Conservation (phyloP, 2,797 vertebrate genomes). For the Acipenser oxyrinchus region DNA sequence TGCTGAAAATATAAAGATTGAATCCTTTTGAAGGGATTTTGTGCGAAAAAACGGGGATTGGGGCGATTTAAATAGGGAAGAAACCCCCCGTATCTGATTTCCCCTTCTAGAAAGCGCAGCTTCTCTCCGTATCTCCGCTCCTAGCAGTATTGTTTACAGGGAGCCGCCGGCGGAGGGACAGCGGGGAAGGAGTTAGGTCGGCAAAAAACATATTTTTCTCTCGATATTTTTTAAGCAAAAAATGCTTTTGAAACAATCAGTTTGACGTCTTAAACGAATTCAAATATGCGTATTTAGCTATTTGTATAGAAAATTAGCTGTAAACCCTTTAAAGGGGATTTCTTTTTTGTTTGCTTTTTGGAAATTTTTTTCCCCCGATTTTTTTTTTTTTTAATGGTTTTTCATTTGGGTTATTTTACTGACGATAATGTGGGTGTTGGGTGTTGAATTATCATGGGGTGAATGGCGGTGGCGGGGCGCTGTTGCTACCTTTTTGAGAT, state of each 20-base stretch:
- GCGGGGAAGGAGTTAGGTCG: constrained; percentile 19
- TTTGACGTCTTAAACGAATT: constrained; percentile 52
- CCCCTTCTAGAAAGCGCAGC: constrained; percentile 66
- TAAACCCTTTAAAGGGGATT: not conserved
- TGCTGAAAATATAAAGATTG: constrained; percentile 36
- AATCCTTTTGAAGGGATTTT: constrained; percentile 38
- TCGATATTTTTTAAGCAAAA: constrained; percentile 49
- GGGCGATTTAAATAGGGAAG: constrained; percentile 53
- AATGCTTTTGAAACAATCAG: constrained; percentile 47
- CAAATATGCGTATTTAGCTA: constrained; percentile 43
- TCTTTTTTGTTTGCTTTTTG: no score
- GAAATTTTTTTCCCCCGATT: no score
- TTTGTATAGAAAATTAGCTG: constrained; percentile 40
- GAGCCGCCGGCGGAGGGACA: constrained; percentile 54
- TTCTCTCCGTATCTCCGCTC: constrained; percentile 54
- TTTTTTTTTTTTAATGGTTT: constrained; percentile 13
- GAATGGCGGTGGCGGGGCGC: constrained; percentile 82
- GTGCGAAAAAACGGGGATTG: constrained; percentile 49
- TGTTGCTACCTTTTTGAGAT: constrained; percentile 76
- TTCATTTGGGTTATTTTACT: constrained; percentile 49
- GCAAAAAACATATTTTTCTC: constrained; percentile 53
- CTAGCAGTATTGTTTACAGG: constrained; percentile 43
- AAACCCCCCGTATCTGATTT: constrained; percentile 68
- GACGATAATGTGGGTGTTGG: constrained; percentile 72
- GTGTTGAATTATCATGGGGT: constrained; percentile 76